Percentiles rank a stretch among this genome's conserved stretches.
phyloP scores from a whole-genome alignment of 2,888 invertebrate species.

The Lasioglossum calceatum region DNA sequence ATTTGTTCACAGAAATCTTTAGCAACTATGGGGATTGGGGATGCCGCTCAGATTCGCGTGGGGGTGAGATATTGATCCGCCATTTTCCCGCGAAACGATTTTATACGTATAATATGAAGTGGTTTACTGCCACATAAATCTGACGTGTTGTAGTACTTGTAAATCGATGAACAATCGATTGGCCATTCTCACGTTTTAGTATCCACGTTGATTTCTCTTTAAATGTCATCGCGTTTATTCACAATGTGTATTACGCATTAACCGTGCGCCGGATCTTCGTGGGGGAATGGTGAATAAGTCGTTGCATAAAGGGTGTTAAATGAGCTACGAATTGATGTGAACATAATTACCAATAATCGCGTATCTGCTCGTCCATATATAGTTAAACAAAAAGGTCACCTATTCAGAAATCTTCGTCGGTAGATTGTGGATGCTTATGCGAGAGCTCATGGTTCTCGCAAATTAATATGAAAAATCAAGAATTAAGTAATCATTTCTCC shows the following conservation, averaged over 20 bases:
- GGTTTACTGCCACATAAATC: conserved; percentile 31
- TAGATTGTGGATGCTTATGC: not conserved
- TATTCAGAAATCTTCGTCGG: not conserved
- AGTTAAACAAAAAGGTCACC: conserved; percentile 17
- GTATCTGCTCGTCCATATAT: conserved; percentile 30
- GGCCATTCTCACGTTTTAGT: not conserved
- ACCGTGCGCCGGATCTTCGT: conserved; percentile 20
- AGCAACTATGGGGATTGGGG: conserved; percentile 46
- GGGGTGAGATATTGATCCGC: conserved; percentile 77
- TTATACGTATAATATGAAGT: conserved; percentile 33
- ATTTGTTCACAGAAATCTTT: conserved; percentile 51
- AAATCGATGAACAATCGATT: conserved; percentile 38
- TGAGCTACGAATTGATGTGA: conserved; percentile 44
- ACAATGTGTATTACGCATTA: conserved; percentile 37
- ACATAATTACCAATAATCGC: conserved; percentile 61
- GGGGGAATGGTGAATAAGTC: conserved; percentile 61
- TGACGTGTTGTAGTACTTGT: conserved; percentile 25
- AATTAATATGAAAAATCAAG: not conserved
- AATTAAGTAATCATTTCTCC: not conserved
- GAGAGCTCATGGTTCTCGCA: not conserved
- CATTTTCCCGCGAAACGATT: conserved; percentile 71
- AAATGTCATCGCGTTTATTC: conserved; percentile 29
- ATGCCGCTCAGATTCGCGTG: conserved; percentile 63
- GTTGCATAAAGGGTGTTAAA: conserved; percentile 71
- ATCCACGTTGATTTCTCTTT: conserved; percentile 29